These are phyloP conservation scores for Drosophila nannoptera DNA, from an alignment of 1,140 invertebrate species.

Conservation along the genomic window DNA sequence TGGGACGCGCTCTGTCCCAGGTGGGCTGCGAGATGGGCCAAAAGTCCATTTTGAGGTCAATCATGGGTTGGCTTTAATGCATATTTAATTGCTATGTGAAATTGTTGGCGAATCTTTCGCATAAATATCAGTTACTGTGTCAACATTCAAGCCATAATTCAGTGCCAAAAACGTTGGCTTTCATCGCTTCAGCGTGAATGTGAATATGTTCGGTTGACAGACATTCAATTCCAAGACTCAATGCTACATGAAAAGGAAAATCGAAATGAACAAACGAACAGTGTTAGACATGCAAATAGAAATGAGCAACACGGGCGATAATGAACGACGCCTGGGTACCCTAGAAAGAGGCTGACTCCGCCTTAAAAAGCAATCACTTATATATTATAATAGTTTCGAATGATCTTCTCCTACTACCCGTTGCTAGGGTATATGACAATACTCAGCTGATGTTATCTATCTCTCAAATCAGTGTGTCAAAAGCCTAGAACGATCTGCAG, in stretches of 20 bases:
- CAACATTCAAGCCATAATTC: slow-evolving; percentile 11
- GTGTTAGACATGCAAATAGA: slow-evolving; percentile 20
- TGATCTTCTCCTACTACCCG: background rate
- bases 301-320: background rate
- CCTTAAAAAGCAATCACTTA: background rate
- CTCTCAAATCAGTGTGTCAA: slow-evolving; percentile 37
- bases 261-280: slow-evolving; percentile 30
- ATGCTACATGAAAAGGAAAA: slow-evolving; percentile 36
- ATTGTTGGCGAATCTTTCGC: slow-evolving; percentile 6
- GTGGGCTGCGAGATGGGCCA: background rate
- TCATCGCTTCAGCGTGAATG: slow-evolving; percentile 34
- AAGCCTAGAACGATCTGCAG: slow-evolving; percentile 40
- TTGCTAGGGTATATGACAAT: background rate
- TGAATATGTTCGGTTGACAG: slow-evolving; percentile 22
- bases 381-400: background rate
- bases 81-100: slow-evolving; percentile 19
- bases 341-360: background rate
- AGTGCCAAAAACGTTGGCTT: slow-evolving; percentile 15
- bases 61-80: slow-evolving; percentile 16
- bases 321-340: background rate
- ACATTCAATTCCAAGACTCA: slow-evolving; percentile 32
- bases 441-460: slow-evolving; percentile 29
- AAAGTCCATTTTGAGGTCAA: slow-evolving; percentile 21
- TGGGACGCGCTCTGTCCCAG: slow-evolving; percentile 1
- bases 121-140: slow-evolving; percentile 27